Percentiles rank a stretch among this genome's conserved stretches.
These are phyloP conservation scores for Thamnophis sirtalis DNA, from an alignment of 2,113 vertebrate species.

Conservation along the genomic window DNA sequence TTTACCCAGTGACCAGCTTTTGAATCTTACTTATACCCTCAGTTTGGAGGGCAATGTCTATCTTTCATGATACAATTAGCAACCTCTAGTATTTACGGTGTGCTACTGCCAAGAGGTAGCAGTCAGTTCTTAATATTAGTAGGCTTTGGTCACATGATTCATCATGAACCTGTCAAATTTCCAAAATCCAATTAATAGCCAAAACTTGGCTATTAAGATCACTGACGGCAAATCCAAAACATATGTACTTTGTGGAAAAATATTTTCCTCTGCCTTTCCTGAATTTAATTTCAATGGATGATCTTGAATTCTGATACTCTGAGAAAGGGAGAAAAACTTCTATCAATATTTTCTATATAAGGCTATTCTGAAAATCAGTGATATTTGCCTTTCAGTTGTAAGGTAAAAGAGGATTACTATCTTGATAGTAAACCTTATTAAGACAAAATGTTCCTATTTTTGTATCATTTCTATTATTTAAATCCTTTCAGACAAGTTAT, in stretches of 20 bases:
- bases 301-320: not conserved
- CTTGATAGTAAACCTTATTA: not conserved
- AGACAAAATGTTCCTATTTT: not conserved
- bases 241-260: not conserved
- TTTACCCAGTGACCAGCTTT: not conserved
- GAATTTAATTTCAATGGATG: not conserved
- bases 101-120: not conserved
- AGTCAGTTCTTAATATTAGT: not conserved
- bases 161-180: not conserved
- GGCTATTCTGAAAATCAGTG: not conserved
- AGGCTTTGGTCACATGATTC: not conserved
- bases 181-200: no score
- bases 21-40: not conserved
- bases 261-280: not conserved
- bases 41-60: not conserved
- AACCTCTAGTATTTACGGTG: not conserved
- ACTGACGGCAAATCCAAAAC: not conserved
- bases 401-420: not conserved
- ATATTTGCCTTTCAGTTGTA: not conserved
- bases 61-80: not conserved
- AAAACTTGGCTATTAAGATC: not conserved
- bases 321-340: not conserved
- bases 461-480: not conserved
- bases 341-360: not conserved
- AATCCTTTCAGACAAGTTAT: not conserved